These are phyloP conservation scores for Scaptomyza hsui DNA, from an alignment of 1,140 invertebrate genomes.

Conservation along the genomic window DNA sequence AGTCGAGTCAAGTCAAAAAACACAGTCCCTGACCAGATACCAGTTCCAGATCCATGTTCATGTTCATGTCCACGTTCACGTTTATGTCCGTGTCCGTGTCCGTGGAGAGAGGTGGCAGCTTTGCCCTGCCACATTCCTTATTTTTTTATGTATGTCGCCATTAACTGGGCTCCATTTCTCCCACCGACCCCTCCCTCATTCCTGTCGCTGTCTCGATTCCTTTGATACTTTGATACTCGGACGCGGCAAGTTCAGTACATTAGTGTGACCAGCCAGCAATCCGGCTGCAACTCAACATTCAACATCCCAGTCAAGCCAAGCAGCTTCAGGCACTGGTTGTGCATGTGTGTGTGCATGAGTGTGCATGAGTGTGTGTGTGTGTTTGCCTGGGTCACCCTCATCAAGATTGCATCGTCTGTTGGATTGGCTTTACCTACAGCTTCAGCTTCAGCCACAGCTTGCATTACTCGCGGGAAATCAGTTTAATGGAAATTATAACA, in stretches of 20 bases:
- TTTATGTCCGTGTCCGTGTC: not conserved
- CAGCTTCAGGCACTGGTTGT: conserved; percentile 4
- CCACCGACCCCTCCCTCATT: no score
- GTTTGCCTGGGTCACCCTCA: conserved; percentile 30
- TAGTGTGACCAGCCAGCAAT: conserved; percentile 31
- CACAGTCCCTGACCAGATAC: conserved; percentile 23
- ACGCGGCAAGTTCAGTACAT: conserved; percentile 19
- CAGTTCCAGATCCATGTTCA: no score
- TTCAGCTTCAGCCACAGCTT: conserved; percentile 25
- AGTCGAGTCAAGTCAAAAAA: not conserved
- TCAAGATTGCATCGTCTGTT: conserved; percentile 72
- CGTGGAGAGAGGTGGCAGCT: conserved; percentile 10
- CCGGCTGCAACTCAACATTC: not conserved
- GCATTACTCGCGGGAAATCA: conserved; percentile 74
- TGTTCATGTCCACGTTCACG: not conserved
- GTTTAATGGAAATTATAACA: conserved; percentile 82
- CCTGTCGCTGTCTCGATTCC: conserved; percentile 22
- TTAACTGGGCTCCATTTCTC: conserved; percentile 46
- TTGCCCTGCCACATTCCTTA: conserved; percentile 3
- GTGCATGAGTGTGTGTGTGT: no score
- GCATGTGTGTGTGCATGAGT: no score
- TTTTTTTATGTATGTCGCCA: conserved; percentile 68
- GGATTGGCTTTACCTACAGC: conserved; percentile 9
- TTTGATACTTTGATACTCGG: conserved; percentile 41
- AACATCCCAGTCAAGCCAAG: not conserved